Base-by-base conservation (phyloP, 2,113 vertebrate species). In the Uropsilus gracilis region DNA sequence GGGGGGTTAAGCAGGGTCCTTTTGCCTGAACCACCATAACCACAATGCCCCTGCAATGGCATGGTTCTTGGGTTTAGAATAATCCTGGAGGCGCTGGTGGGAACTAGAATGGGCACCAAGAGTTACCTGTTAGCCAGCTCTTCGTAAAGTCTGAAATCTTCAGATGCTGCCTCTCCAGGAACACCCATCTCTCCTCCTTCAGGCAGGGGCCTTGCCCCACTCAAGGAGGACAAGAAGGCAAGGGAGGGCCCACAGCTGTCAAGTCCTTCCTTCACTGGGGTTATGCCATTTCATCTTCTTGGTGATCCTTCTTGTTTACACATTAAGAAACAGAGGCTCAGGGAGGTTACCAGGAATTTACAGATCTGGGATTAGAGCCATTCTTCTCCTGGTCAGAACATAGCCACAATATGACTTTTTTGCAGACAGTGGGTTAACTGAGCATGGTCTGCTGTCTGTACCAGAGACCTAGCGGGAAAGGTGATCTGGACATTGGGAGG, bases 331-430 rank as follows among this genome's bases (percentile, higher is more conserved):
- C 26, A 0, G 14, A 59, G 63, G n/a, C 53, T 73, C 46, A 26
- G 90, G 78, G 63, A 82, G 66, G 73, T 86, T 91, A 77, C 28
- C 26, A 18, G 86, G 57, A 72, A 91, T 69, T 63, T 39, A 46
- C 0, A 1, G 76, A 48, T 53, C 5, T 2, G 18, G 80, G 63
- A 48, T 34, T 42, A 89, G 39, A 76, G 64, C 39, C 26, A 68
- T 44, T 30, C 42, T 71, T 55, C 32, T 50, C 13, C 81, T 59
- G 24, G 26, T n/a, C 48, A 94, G 78, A 85, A 92, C 69, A 55
- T 13, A 77, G 48, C 46, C 68, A 34, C 0, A 50, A 46, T n/a
- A n/a, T 55, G 48, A 46, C 39, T 46, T 59, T n/a, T 22, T 48
- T 5, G 50, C 42, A 85, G 76, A 30, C 28, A 32, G 69, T 39